A percentile compares a stretch with the other conserved stretches of the same genome.
phyloP scores from a whole-genome alignment of 2,888 invertebrate genomes.

The Hypsopygia costalis region DNA sequence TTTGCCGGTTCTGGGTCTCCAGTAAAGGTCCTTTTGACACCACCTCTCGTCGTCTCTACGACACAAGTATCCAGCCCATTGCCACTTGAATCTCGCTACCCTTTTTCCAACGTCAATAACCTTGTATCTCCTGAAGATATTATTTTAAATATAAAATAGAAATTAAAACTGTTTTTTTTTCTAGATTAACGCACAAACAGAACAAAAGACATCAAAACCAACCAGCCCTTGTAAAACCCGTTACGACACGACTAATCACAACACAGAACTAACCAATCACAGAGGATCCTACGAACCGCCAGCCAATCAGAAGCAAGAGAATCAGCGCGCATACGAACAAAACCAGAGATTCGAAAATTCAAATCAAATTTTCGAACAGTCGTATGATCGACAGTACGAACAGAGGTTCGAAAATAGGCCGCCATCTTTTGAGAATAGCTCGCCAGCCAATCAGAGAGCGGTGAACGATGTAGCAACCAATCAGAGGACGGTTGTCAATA shows the following conservation, averaged over 20 bases:
- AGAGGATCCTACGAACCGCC: conserved; percentile 10
- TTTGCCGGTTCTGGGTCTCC: no score
- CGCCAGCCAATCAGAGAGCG: conserved; percentile 34
- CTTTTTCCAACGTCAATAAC: no score
- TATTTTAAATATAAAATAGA: no score
- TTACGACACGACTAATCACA: conserved; percentile 22
- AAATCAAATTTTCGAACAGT: conserved; percentile 17
- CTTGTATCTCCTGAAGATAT: no score
- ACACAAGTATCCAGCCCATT: no score
- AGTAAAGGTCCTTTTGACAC: no score
- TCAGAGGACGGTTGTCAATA: conserved; percentile 18
- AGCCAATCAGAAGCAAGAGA: conserved; percentile 17
- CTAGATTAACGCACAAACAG: conserved; percentile 16
- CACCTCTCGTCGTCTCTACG: no score
- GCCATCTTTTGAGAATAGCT: conserved; percentile 14
- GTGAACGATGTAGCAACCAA: conserved; percentile 18
- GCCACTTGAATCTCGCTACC: no score
- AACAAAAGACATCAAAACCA: conserved; percentile 27
- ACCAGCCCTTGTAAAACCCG: conserved; percentile 32
- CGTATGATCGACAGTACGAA: conserved; percentile 11
- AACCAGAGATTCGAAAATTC: conserved; percentile 12
- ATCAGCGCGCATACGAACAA: conserved; percentile 12
- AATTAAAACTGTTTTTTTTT: not conserved
- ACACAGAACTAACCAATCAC: conserved; percentile 18
- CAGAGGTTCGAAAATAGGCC: conserved; percentile 14